A percentile compares a stretch with the other conserved stretches of the same genome.
Evolutionary conservation across 2,888 invertebrate species (phyloP).

Genomic region (Hypsopygia costalis): DNA sequence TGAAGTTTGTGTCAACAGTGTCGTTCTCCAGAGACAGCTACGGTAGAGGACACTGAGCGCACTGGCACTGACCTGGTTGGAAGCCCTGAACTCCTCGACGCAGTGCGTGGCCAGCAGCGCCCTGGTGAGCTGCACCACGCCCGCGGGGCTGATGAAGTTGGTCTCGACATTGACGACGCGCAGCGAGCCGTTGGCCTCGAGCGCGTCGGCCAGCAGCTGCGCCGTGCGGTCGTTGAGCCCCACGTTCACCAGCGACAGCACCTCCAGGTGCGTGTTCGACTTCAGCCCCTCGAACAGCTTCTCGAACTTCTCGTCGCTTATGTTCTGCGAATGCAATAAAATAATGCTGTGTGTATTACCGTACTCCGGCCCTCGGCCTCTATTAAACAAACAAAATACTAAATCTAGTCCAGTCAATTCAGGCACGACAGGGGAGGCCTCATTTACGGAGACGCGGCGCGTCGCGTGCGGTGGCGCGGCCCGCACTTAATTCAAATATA

Average conservation of each 20-base stretch:
- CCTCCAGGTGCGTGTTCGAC: conserved; percentile 94
- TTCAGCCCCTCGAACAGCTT: conserved; percentile 93
- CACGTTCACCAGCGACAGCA: conserved; percentile 95
- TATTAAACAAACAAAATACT: no score
- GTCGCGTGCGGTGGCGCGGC: no score
- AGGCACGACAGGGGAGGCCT: no score
- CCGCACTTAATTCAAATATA: no score
- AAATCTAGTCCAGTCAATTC: no score
- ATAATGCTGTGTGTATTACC: no score
- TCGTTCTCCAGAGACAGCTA: no score
- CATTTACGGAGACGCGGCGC: no score
- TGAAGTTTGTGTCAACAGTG: conserved; percentile 98
- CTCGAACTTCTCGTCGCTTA: conserved; percentile 97
- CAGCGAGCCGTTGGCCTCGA: conserved; percentile 89
- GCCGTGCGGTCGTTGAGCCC: conserved; percentile 95
- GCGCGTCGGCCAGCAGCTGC: conserved; percentile 88
- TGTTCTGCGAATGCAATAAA: conserved; percentile 88
- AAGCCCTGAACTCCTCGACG: conserved; percentile 96
- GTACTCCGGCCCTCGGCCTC: no score
- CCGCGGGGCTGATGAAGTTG: conserved; percentile 96
- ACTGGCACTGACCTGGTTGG: conserved; percentile 96
- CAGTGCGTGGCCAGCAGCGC: conserved; percentile 92
- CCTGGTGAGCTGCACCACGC: conserved; percentile 91
- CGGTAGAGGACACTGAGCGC: no score
- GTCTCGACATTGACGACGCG: conserved; percentile 96